phyloP scores from a whole-genome alignment of 2,888 invertebrate genomes.

The Digitonthophagus gazella region DNA sequence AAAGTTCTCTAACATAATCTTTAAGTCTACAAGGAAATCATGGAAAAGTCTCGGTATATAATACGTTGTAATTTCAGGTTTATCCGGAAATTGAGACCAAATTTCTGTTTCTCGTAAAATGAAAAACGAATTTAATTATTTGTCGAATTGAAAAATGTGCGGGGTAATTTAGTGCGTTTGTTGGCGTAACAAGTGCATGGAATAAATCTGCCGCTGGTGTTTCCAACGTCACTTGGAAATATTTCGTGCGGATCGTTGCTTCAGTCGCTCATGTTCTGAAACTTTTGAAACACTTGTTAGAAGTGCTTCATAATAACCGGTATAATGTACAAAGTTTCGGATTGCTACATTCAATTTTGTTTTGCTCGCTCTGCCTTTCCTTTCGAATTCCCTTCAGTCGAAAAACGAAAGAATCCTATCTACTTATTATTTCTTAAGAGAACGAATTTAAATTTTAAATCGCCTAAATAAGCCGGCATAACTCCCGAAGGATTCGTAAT shows the following conservation, averaged over 20 bases:
- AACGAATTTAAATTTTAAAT: neutral
- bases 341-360: neutral
- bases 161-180: neutral
- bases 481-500: neutral
- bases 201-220: neutral
- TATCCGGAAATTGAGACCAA: neutral
- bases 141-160: no score
- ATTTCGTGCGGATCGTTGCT: neutral
- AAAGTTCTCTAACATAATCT: neutral
- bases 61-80: neutral
- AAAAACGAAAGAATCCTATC: neutral
- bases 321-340: neutral
- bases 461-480: neutral
- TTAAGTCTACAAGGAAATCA: neutral
- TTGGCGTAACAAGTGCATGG: neutral
- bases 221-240: neutral
- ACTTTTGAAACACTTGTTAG: neutral
- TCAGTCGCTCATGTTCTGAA: neutral
- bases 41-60: neutral
- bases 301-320: neutral
- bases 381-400: neutral
- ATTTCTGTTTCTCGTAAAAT: neutral
- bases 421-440: neutral
- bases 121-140: neutral
- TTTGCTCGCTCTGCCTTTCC: neutral